Percentiles rank a stretch among this genome's conserved stretches.
Evolutionary conservation across 2,797 vertebrate genomes (phyloP).

Genomic region (Artibeus lituratus): DNA sequence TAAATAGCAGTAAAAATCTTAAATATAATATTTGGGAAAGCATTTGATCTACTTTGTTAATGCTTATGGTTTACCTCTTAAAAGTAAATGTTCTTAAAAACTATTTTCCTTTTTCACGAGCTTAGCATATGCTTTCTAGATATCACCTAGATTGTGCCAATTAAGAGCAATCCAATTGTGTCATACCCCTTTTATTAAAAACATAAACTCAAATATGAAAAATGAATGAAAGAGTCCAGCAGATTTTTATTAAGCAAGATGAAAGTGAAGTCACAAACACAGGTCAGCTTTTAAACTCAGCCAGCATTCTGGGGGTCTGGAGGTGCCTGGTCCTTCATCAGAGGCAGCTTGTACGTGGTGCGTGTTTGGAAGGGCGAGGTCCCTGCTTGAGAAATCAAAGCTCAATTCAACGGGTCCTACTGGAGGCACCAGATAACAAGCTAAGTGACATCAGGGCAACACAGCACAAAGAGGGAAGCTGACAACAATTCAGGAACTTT

Average conservation of each 20-base stretch:
- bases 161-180: conserved; percentile 53
- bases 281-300: conserved; percentile 67
- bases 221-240: conserved; percentile 63
- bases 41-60: conserved; percentile 66
- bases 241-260: conserved; percentile 73
- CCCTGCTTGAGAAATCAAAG: conserved; percentile 32
- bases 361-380: background rate
- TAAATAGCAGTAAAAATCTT: conserved; percentile 76
- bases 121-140: background rate
- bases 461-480: conserved; percentile 10
- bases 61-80: conserved; percentile 51
- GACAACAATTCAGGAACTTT: conserved; percentile 1
- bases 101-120: background rate
- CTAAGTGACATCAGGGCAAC: background rate
- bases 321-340: conserved; percentile 23
- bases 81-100: background rate
- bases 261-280: conserved; percentile 74
- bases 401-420: background rate
- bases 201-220: conserved; percentile 68
- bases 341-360: background rate
- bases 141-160: conserved; percentile 37
- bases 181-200: conserved; percentile 64
- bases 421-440: background rate
- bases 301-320: conserved; percentile 48
- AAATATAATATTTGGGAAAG: conserved; percentile 64